Base-by-base conservation (phyloP, 2,113 vertebrate species). In the Strix uralensis region DNA sequence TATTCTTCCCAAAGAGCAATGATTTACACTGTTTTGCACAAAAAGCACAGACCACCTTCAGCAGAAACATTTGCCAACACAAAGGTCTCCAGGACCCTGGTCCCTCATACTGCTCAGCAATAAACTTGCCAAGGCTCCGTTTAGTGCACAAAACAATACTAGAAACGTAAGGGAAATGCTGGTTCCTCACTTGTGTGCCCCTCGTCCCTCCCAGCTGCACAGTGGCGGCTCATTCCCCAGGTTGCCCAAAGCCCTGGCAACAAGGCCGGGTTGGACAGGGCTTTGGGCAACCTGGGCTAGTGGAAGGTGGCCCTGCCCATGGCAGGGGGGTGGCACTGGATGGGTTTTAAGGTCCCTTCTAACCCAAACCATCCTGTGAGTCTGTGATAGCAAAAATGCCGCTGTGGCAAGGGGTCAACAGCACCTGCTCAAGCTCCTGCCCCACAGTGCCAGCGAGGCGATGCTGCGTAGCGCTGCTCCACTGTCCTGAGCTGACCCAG, bases 51-150 rank as follows among this genome's bases (percentile, higher is more conserved):
- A 7, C 20, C 27, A 23, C 34, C 40, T 84, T 40, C 54, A 74
- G 42, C 59, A 87, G 59, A 42, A 87, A 34, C 16, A 15, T 23
- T n/a, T 0, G 0, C 17, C 36, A 44, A 11, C 4, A 0, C 40
- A n/a, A n/a, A n/a, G 42, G 49, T 57, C 54, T n/a, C 72, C 72
- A 51, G 32, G n/a, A 54, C 52, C 17, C 47, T 34, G 54, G 10
- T n/a, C 55, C 77, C 25, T 63, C 73, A 20, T 23, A 5, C 34
- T 25, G 36, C 25, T n/a, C 4, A 20, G 34, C 44, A 27, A 25
- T 8, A 46, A 51, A 38, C 42, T 36, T 21, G 7, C 44, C 66
- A 16, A 65, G n/a, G 42, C 46, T 25, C 32, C 5, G 0, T 13
- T 36, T 46, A 34, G 20, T 55, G 54, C 74, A 11, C 26, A 18